phyloP scores from a whole-genome alignment of 2,113 vertebrate species.

The Ceuthmochares aereus region DNA sequence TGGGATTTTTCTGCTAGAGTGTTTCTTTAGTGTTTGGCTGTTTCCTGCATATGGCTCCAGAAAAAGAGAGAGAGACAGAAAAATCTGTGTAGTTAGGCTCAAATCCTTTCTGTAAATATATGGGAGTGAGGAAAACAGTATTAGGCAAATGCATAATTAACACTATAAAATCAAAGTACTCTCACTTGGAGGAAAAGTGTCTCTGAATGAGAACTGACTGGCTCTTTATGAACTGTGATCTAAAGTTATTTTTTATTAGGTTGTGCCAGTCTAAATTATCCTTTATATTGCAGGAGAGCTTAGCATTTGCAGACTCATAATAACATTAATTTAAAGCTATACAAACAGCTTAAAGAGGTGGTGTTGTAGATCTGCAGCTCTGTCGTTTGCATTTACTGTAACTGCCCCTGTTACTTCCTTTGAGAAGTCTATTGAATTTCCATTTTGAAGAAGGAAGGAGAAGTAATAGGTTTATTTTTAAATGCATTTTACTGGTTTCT shows the following conservation, averaged over 20 bases:
- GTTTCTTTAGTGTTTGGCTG: neutral
- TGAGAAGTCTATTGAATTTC: too few relatives aligned
- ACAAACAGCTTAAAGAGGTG: neutral
- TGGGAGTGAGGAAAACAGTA: neutral
- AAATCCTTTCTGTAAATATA: neutral
- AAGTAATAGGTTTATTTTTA: neutral
- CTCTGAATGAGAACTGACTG: neutral
- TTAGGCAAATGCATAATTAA: neutral
- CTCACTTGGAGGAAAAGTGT: neutral
- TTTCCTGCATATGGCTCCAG: neutral
- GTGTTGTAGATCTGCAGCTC: neutral
- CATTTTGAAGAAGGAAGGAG: neutral
- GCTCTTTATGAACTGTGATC: neutral
- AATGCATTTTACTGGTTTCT: neutral
- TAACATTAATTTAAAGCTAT: neutral
- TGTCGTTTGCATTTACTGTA: neutral
- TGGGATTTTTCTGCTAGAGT: neutral
- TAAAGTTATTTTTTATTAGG: neutral
- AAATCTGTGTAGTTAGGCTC: neutral
- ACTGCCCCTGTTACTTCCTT: neutral
- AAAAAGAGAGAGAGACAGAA: neutral
- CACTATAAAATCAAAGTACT: neutral
- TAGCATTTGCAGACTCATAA: neutral
- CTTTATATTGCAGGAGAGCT: neutral
- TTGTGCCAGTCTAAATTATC: neutral